Evolutionary conservation across 2,113 vertebrate genomes (phyloP), one percentile per base, ranked within the genome.

Genomic region (Notothenia rossii): DNA sequence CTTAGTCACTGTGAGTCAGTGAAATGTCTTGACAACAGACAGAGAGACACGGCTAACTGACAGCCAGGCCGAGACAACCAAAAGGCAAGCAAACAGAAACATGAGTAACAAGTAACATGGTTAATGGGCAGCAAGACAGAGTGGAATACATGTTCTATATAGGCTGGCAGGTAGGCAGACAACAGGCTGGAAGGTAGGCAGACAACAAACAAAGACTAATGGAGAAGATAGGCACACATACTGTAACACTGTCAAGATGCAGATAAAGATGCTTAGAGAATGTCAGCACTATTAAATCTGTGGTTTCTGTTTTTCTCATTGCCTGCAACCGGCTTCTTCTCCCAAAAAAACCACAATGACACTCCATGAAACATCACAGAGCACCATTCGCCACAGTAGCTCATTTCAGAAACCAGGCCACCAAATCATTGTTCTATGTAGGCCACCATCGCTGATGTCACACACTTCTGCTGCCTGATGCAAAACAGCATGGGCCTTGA

Each of bases 1-100:
- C 73, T 91, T 86, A 86, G 86, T 88, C 91, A 88, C 78, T 75
- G 76, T 83, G 89, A 91, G 83, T 92, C 91, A 92, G 79, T 69
- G 36, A 83, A 82, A 75, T 63, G 86, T 87, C 88, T 88, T 81
- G 75, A 89, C 87, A 88, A 85, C 81, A 84, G 72, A 80, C 54
- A 61, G 74, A 87, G 17, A 75, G 86, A 82, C 33, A 48, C 0
- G 7, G 77, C 55, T 63, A 75, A 82, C 81, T 83, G 77, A 88
- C 80, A 81, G 78, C 70, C 70, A 69, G 79, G 72, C 76, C 33
- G 40, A 77, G 54, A 29, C 22, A 25, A 71, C 46, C 13, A 14
- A 70, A 66, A 79, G 48, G 74, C 73, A 77, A 68, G 76, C 61
- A 77, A 84, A 85, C 50, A 60, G 49, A 70, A 77, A 73, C 50